Evolutionary conservation across 2,797 vertebrate genomes (phyloP).

Genomic region (Pangasius larnaudii): DNA sequence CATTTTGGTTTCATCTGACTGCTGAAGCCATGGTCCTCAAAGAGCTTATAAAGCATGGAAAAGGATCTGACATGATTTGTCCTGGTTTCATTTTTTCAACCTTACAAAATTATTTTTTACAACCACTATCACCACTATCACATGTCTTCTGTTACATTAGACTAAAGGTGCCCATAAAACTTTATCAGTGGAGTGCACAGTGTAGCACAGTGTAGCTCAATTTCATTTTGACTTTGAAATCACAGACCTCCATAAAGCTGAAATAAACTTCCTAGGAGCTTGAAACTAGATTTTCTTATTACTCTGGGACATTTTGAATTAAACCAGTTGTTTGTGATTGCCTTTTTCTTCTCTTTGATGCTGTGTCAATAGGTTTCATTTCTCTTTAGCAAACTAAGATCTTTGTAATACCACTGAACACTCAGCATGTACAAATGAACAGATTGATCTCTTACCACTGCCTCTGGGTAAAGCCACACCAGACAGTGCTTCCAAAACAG

Average conservation of each 20-base stretch:
- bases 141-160: background rate
- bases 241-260: background rate
- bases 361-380: background rate
- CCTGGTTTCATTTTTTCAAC: background rate
- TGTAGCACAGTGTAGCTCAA: background rate
- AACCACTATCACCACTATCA: background rate
- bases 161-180: background rate
- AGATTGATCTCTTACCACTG: constrained; percentile 66
- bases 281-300: background rate
- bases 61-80: background rate
- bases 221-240: background rate
- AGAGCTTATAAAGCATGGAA: background rate
- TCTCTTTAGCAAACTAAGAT: background rate
- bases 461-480: constrained; percentile 81
- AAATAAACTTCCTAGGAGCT: background rate
- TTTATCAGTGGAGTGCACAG: background rate
- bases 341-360: background rate
- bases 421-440: background rate
- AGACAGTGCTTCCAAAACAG: constrained; percentile 81
- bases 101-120: background rate
- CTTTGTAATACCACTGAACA: background rate
- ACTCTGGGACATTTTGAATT: background rate
- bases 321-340: background rate
- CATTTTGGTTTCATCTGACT: background rate
- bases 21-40: background rate